A percentile compares a stretch with the other conserved stretches of the same genome.
Conservation (phyloP, 2,888 invertebrate genomes). For the Morpho helenor region DNA sequence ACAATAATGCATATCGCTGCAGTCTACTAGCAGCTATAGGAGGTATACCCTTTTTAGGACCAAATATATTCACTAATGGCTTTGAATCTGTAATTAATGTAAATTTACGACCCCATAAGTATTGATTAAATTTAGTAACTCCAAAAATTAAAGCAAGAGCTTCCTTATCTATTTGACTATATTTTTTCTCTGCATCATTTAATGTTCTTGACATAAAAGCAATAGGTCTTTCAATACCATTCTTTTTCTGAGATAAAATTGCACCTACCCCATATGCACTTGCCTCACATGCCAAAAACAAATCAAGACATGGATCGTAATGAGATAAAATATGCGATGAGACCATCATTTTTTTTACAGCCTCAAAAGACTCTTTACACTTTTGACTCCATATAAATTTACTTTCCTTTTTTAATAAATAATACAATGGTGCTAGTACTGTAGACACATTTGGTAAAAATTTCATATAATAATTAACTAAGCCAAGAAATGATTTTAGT, state of each 20-base stretch:
- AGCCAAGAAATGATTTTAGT: background rate
- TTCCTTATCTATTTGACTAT: background rate
- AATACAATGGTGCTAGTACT: background rate
- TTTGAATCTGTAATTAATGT: background rate
- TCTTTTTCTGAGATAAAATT: background rate
- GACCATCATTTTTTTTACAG: background rate
- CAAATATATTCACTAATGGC: no score
- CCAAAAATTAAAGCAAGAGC: no score
- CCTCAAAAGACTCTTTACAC: background rate
- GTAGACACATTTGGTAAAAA: background rate
- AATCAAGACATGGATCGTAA: background rate
- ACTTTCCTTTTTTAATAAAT: background rate
- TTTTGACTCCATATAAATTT: background rate
- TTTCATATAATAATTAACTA: background rate
- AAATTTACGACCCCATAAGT: background rate
- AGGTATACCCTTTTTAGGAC: background rate
- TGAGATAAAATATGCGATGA: background rate
- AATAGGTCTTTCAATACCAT: conserved; percentile 1
- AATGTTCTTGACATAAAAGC: background rate
- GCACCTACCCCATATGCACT: background rate
- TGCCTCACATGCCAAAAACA: background rate
- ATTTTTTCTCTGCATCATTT: background rate
- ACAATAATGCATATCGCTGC: background rate
- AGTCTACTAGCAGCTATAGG: background rate
- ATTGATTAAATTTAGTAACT: background rate